phyloP scores from a whole-genome alignment of 2,888 invertebrate species.

The Chloromyia formosa region DNA sequence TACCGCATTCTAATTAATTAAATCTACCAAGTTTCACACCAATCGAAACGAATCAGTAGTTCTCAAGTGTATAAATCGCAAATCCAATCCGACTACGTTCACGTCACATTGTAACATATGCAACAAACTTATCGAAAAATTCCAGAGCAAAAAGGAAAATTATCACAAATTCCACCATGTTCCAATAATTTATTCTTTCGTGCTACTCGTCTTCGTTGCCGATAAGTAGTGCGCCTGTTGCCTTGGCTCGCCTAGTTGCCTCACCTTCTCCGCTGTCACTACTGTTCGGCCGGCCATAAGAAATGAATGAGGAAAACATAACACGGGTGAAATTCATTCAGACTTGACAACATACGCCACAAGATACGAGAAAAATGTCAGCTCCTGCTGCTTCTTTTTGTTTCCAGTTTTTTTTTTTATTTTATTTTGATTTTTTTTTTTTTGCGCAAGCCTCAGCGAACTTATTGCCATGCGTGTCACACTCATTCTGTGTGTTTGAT shows the following conservation, averaged over 20 bases:
- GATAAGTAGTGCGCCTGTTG: not conserved
- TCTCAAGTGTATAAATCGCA: no score
- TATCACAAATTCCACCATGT: conserved; percentile 12
- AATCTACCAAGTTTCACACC: no score
- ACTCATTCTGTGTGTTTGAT: not conserved
- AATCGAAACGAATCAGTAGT: no score
- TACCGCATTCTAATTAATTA: no score
- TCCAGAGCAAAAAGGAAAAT: conserved; percentile 25
- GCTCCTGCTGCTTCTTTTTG: not conserved
- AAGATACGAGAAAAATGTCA: conserved; percentile 13
- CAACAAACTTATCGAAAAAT: not conserved
- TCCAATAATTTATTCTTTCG: conserved; percentile 24
- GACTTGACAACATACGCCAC: not conserved
- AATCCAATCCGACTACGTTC: no score
- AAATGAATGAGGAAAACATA: not conserved
- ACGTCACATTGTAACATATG: no score
- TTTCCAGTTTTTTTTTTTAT: no score
- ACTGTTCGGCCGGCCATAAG: not conserved
- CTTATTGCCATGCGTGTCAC: conserved; percentile 1
- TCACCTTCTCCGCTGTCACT: not conserved
- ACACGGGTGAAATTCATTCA: conserved; percentile 1
- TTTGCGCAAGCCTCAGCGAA: not conserved
- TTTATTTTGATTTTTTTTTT: not conserved
- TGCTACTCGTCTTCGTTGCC: conserved; percentile 30
- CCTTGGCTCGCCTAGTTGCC: not conserved